Evolutionary conservation across 2,888 invertebrate genomes (phyloP).

Genomic region (Alcis repandata): DNA sequence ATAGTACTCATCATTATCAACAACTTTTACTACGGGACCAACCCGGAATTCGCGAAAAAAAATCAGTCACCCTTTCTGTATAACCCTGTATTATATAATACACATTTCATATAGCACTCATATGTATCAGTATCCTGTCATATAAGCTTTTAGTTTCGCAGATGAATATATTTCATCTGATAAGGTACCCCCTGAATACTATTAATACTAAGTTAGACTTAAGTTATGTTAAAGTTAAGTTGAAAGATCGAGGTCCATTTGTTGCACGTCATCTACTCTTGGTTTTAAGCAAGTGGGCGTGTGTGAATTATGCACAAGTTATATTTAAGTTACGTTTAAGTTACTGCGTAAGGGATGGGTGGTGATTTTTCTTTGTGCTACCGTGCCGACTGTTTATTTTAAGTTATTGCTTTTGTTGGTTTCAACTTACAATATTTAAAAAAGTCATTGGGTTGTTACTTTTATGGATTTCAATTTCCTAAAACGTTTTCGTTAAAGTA

Average conservation of each 20-base stretch:
- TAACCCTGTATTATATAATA: too few species aligned
- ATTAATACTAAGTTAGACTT: constrained; percentile 41
- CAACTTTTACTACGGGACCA: too few species aligned
- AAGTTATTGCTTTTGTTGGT: too few species aligned
- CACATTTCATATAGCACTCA: too few species aligned
- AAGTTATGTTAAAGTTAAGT: constrained; percentile 50
- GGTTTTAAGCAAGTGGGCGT: constrained; percentile 57
- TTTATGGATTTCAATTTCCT: neutral
- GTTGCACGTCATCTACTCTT: constrained; percentile 52
- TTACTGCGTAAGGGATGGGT: constrained; percentile 41
- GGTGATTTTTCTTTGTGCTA: constrained; percentile 51
- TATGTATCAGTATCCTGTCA: neutral
- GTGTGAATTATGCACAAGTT: constrained; percentile 56
- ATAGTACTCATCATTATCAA: too few species aligned
- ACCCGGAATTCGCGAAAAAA: too few species aligned
- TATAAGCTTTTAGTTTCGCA: constrained; percentile 7
- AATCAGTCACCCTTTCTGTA: too few species aligned
- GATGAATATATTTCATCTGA: constrained; percentile 16
- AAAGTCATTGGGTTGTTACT: constrained; percentile 14
- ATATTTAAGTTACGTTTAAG: constrained; percentile 48
- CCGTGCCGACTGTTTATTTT: constrained; percentile 42
- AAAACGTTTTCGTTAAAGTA: neutral
- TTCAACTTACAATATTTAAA: neutral
- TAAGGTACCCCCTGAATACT: constrained; percentile 23
- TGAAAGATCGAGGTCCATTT: constrained; percentile 61